Evolutionary conservation across 30 jellyfish, hydroid and myxozoan genomes (phyloP).

Genomic region (Aurelia coerulea): DNA sequence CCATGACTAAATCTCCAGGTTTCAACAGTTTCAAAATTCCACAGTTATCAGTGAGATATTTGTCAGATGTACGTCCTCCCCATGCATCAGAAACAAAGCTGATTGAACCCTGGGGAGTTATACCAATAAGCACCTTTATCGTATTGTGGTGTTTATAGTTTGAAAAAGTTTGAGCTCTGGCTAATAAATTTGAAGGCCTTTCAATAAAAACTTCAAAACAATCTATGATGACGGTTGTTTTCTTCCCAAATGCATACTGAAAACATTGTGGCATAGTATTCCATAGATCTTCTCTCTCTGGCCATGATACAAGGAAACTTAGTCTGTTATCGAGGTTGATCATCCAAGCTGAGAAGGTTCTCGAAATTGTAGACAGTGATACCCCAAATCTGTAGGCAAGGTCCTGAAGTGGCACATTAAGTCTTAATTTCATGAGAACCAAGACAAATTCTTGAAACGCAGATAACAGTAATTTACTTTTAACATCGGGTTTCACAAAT

Average conservation of each 20-base stretch:
- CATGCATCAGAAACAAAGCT: slow-evolving; percentile 62
- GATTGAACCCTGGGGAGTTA: slow-evolving; percentile 67
- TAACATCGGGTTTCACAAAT: slow-evolving; percentile 36
- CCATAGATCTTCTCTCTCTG: slow-evolving; percentile 57
- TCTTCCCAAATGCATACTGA: slow-evolving; percentile 58
- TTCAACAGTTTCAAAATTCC: slow-evolving; percentile 27
- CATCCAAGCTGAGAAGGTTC: slow-evolving; percentile 59
- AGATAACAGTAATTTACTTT: slow-evolving; percentile 20
- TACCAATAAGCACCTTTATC: slow-evolving; percentile 46
- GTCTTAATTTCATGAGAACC: slow-evolving; percentile 55
- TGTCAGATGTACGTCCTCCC: slow-evolving; percentile 74
- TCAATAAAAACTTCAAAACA: no score
- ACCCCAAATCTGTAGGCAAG: slow-evolving; percentile 68
- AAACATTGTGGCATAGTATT: slow-evolving; percentile 62
- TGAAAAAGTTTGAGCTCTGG: no score
- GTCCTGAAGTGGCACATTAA: slow-evolving; percentile 63
- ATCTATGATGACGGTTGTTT: slow-evolving; percentile 46
- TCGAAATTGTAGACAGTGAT: slow-evolving; percentile 49
- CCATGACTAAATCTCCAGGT: slow-evolving; percentile 46
- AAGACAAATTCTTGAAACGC: slow-evolving; percentile 47
- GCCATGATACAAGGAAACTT: slow-evolving; percentile 35
- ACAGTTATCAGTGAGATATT: slow-evolving; percentile 54
- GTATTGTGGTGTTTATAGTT: slow-evolving; percentile 54
- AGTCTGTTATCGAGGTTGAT: slow-evolving; percentile 44
- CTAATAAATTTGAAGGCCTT: no score